Conservation (phyloP, 2,888 invertebrate species). For the Nyleta sp. region DNA sequence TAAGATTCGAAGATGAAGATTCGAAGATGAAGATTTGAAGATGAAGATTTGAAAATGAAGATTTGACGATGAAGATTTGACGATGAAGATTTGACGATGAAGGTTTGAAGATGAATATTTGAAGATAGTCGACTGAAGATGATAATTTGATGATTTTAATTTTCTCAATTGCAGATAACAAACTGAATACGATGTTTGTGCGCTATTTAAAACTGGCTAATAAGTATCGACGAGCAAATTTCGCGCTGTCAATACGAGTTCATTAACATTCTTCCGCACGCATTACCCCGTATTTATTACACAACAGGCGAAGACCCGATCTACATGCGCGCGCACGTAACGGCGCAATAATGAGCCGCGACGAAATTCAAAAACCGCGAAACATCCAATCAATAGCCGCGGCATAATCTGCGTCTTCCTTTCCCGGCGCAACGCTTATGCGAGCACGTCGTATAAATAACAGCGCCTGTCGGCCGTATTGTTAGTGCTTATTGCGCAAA, state of each 20-base stretch:
- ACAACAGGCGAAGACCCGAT: slow-evolving; percentile 22
- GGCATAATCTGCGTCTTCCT: slow-evolving; percentile 58
- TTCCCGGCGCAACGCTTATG: slow-evolving; percentile 51
- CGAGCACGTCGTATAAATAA: slow-evolving; percentile 50
- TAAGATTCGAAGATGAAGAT: too few relatives aligned
- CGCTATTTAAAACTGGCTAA: too few relatives aligned
- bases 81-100: too few relatives aligned
- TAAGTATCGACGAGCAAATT: too few relatives aligned
- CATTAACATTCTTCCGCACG: slow-evolving; percentile 35
- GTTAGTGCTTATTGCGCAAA: slow-evolving; percentile 55
- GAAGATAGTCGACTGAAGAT: too few relatives aligned
- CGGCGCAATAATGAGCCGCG: slow-evolving; percentile 44
- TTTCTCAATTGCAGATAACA: too few relatives aligned
- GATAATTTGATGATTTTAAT: too few relatives aligned
- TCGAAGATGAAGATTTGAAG: too few relatives aligned
- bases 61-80: too few relatives aligned
- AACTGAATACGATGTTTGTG: too few relatives aligned
- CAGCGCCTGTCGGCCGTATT: slow-evolving; percentile 44
- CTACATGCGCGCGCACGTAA: slow-evolving; percentile 26
- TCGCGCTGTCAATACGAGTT: slow-evolving; percentile 33
- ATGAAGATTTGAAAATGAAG: too few relatives aligned
- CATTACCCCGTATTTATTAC: slow-evolving; percentile 42
- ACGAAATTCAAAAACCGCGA: slow-evolving; percentile 54
- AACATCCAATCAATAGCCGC: slow-evolving; percentile 57
- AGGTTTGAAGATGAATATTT: too few relatives aligned